Evolutionary conservation across 2,888 invertebrate genomes (phyloP).

Genomic region (Prionchulus punctatus): DNA sequence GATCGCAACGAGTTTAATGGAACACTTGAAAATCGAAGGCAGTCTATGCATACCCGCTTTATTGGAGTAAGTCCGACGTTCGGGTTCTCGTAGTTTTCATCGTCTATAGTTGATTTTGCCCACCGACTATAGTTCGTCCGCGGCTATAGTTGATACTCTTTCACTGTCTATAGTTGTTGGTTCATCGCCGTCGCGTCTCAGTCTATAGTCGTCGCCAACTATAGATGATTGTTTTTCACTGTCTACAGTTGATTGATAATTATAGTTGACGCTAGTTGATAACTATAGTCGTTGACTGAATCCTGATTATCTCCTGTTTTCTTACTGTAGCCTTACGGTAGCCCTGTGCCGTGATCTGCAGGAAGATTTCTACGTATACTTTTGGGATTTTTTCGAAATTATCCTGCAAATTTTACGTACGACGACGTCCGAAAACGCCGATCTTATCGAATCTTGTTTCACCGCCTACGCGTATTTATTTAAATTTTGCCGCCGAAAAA

Average conservation of each 20-base stretch:
- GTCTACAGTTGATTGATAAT: conserved; percentile 1
- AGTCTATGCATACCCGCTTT: conserved; percentile 59
- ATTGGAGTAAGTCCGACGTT: conserved; percentile 62
- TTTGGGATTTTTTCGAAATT: conserved; percentile 54
- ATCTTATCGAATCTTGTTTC: conserved; percentile 63
- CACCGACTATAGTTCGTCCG: too few relatives aligned
- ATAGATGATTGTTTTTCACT: background rate
- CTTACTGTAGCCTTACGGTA: conserved; percentile 52
- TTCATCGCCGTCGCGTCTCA: too few relatives aligned
- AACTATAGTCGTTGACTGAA: too few relatives aligned
- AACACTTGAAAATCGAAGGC: conserved; percentile 54
- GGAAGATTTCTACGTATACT: conserved; percentile 71
- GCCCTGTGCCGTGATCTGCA: conserved; percentile 71
- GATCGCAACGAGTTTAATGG: conserved; percentile 42
- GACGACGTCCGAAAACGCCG: background rate
- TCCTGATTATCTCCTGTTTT: too few relatives aligned
- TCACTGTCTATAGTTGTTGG: too few relatives aligned
- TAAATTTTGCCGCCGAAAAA: conserved; percentile 65
- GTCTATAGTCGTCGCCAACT: too few relatives aligned
- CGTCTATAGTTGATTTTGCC: too few relatives aligned
- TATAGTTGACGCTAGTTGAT: too few relatives aligned
- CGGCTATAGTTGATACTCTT: too few relatives aligned
- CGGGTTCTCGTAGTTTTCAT: too few relatives aligned
- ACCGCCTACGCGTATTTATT: conserved; percentile 72
- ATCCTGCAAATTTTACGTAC: conserved; percentile 33